These are phyloP conservation scores for Noctua janthina DNA, from an alignment of 2,888 invertebrate species.

Conservation along the genomic window DNA sequence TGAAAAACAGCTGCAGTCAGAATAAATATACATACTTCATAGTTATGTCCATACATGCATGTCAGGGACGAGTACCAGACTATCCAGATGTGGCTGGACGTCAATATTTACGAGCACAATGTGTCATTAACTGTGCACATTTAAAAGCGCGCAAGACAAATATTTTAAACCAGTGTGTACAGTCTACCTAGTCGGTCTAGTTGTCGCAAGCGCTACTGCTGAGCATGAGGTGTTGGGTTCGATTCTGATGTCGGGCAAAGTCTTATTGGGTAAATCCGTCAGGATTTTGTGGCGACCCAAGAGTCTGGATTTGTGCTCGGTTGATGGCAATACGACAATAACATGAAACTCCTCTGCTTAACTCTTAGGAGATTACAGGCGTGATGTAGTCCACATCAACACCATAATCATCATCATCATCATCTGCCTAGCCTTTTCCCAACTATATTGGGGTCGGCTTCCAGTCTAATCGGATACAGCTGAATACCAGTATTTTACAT, in stretches of 20 bases:
- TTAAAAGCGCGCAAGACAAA: background rate
- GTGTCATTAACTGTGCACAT: background rate
- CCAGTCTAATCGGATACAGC: no score
- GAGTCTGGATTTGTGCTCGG: background rate
- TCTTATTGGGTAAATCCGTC: background rate
- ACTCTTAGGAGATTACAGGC: background rate
- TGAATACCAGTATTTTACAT: no score
- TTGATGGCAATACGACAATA: background rate
- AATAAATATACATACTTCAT: slow-evolving; percentile 58
- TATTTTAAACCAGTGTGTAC: background rate
- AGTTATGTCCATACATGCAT: slow-evolving; percentile 34
- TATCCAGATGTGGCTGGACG: slow-evolving; percentile 35
- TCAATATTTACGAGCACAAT: slow-evolving; percentile 24
- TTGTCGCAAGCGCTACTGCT: background rate
- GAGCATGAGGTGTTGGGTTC: background rate
- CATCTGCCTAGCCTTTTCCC: no score
- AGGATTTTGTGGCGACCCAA: background rate
- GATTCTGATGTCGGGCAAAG: background rate
- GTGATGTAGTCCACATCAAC: background rate
- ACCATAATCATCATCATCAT: background rate
- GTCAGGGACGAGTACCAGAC: slow-evolving; percentile 35
- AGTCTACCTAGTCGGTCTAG: background rate
- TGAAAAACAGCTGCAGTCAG: slow-evolving; percentile 41
- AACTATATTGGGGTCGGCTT: no score
- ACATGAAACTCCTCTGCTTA: background rate